These are phyloP conservation scores for Centrocercus urophasianus DNA, from an alignment of 2,113 vertebrate genomes.

Conservation along the genomic window DNA sequence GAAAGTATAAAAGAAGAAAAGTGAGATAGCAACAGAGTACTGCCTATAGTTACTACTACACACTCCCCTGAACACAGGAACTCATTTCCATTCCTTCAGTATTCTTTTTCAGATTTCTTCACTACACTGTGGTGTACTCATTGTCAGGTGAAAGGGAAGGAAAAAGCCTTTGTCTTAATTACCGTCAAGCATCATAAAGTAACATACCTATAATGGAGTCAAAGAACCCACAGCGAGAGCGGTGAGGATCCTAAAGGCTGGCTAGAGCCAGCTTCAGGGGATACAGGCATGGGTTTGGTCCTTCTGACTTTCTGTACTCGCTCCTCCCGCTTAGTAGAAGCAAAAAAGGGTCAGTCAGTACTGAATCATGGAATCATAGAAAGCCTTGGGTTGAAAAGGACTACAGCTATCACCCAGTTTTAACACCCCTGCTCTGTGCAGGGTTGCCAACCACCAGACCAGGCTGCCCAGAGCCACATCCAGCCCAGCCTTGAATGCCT, in stretches of 20 bases:
- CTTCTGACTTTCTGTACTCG: background rate
- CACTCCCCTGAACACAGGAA: background rate
- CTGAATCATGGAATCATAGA: too few relatives aligned
- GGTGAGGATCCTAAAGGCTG: background rate
- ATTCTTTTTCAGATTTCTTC: background rate
- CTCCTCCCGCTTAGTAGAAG: background rate
- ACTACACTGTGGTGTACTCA: background rate
- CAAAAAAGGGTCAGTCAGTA: background rate
- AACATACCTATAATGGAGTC: background rate
- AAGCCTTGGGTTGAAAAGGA: too few relatives aligned
- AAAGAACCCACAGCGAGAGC: background rate
- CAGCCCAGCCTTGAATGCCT: too few relatives aligned
- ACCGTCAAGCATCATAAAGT: background rate
- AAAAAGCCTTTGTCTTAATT: background rate
- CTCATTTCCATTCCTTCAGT: background rate
- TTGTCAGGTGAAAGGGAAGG: background rate
- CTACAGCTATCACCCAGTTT: too few relatives aligned
- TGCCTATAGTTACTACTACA: background rate
- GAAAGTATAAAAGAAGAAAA: constrained; percentile 6
- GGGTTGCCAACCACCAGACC: too few relatives aligned
- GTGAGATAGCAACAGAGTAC: background rate
- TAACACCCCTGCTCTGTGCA: too few relatives aligned
- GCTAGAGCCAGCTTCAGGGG: background rate
- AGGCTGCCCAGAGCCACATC: too few relatives aligned
- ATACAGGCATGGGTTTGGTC: accelerated